Evolutionary conservation across 2,113 vertebrate genomes (phyloP).

Genomic region (Pteronura brasiliensis): DNA sequence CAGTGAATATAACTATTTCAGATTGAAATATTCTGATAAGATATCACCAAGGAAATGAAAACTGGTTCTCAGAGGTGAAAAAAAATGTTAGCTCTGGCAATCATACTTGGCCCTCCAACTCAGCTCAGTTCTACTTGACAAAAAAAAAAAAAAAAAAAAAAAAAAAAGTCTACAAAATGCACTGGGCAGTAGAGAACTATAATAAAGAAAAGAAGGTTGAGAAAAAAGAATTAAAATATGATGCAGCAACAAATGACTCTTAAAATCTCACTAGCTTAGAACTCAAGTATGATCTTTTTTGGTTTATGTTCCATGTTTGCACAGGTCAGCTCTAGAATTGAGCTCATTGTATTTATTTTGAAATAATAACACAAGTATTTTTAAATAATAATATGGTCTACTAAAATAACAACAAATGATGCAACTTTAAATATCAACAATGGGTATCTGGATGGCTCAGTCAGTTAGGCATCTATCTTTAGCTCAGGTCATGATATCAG

Average conservation of each 20-base stretch:
- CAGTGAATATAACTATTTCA: constrained; percentile 1
- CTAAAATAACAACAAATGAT: background rate
- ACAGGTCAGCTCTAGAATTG: background rate
- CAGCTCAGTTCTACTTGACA: background rate
- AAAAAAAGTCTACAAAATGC: background rate
- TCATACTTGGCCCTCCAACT: background rate
- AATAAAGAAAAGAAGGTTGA: background rate
- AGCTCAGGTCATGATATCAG: background rate
- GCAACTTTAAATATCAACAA: background rate
- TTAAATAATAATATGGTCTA: background rate
- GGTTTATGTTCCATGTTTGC: background rate
- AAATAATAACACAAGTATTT: background rate
- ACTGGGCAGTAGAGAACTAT: background rate
- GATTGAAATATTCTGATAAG: background rate
- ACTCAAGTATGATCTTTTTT: background rate
- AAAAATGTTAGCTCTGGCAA: background rate
- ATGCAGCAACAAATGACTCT: background rate
- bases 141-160: background rate
- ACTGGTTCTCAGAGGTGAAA: background rate
- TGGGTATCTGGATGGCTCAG: background rate
- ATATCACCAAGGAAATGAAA: background rate
- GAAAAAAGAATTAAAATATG: background rate
- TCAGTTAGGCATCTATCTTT: background rate
- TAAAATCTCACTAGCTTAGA: background rate
- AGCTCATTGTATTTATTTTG: background rate